A percentile compares a stretch with the other conserved stretches of the same genome.
Evolutionary conservation across 1,140 invertebrate species (phyloP).

Genomic region (Euwallacea fornicatus): DNA sequence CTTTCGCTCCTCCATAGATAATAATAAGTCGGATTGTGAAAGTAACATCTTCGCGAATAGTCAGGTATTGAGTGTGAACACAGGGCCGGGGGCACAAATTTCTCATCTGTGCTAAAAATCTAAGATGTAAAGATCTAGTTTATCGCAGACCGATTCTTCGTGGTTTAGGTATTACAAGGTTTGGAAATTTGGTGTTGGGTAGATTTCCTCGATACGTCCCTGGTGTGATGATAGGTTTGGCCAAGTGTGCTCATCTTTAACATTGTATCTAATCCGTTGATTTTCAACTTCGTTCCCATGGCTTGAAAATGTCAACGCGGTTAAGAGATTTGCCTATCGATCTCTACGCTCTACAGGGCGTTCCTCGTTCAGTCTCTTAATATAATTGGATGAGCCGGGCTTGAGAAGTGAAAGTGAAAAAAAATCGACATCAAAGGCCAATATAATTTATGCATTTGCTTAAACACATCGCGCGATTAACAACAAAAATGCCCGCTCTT

Average conservation of each 20-base stretch:
- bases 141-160: too few species aligned
- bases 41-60: conserved; percentile 5
- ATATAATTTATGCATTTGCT: too few species aligned
- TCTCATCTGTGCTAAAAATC: too few species aligned
- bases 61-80: too few species aligned
- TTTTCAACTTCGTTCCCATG: conserved; percentile 5
- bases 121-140: too few species aligned
- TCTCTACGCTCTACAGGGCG: neutral
- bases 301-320: conserved; percentile 11
- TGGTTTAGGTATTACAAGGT: neutral
- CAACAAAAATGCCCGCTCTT: too few species aligned
- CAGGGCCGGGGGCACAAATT: too few species aligned
- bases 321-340: conserved; percentile 4
- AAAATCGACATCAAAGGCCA: too few species aligned
- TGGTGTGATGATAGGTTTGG: conserved; percentile 5
- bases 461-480: too few species aligned
- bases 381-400: too few species aligned
- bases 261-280: conserved; percentile 5
- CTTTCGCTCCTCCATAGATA: neutral
- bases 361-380: neutral
- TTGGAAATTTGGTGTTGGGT: neutral
- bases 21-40: conserved; percentile 2
- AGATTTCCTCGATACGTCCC: neutral
- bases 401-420: too few species aligned
- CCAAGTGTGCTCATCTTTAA: conserved; percentile 12